Evolutionary conservation across 2,888 invertebrate species (phyloP), one percentile per base, ranked within the genome.

Genomic region (Brachypalpus laphriformis): DNA sequence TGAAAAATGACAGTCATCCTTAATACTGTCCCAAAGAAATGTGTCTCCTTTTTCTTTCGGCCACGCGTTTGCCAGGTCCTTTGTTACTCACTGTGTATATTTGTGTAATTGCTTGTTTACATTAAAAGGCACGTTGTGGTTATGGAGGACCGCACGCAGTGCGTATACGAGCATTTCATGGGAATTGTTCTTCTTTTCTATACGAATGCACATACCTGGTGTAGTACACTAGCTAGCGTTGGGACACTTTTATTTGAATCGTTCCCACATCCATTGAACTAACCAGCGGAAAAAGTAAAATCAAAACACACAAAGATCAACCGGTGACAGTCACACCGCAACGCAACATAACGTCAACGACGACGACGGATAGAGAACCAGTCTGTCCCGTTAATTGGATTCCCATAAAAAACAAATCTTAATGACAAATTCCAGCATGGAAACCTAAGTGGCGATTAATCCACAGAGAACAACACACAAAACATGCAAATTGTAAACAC

Each of bases 1-100:
- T 81, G 75, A 85, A 81, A 81, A 85, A 85, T 85, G 81, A 85
- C 85, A 81, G 85, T 85, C 85, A 85, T 85, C 81, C 75, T 85
- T 85, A 81, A 85, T 81, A 59, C 71, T 71, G 81, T 76, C 59
- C 40, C 47, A 68, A 45, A 80, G 65, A 71, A 59, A 42, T 74
- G 59, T 75, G 75, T 71, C 74, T 85, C 81, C 51, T 47, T 71
- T 65, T 76, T 59, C 34, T 42, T n/a, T 18, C 9, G 49, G 71
- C 63, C 85, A 85, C 85, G 85, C 85, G 80, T 80, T 57, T 74
- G 70, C 25, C 47, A 28, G 22, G 28, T 85, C 81, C 75, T 85
- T 85, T 83, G 80, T 80, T 74, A 45, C 49, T 65, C 68, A 34
- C 49, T 74, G 74, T 80, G 56, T 78, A 61, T 80, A 51, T 63